phyloP scores from a whole-genome alignment of 2,797 vertebrate species.

The Neosilurus hyrtlii region DNA sequence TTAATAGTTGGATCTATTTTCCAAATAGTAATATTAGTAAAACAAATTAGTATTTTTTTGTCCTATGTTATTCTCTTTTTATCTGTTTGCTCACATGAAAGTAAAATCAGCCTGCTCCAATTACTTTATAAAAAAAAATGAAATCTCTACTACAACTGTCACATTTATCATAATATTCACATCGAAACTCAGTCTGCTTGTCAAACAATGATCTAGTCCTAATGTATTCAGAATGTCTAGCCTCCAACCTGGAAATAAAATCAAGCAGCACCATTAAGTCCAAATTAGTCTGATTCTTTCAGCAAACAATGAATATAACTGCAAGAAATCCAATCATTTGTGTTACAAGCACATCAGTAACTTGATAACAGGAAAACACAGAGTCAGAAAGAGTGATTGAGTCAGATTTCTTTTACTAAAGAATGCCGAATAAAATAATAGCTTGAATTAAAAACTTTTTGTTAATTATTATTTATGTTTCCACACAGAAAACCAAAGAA shows the following conservation, averaged over 20 bases:
- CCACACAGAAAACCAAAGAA: not conserved
- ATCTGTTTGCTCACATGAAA: not conserved
- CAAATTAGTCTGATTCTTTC: not conserved
- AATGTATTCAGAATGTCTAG: not conserved
- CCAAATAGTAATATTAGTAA: too few relatives aligned
- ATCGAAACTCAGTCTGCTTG: not conserved
- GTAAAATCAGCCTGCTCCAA: not conserved
- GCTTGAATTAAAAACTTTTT: not conserved
- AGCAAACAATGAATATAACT: not conserved
- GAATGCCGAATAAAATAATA: not conserved
- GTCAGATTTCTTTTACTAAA: not conserved
- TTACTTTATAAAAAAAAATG: not conserved
- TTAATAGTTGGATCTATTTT: not conserved
- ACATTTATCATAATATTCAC: not conserved
- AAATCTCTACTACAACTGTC: not conserved
- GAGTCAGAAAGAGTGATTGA: not conserved
- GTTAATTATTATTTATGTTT: not conserved
- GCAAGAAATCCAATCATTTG: not conserved
- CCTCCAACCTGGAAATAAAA: not conserved
- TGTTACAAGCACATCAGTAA: not conserved
- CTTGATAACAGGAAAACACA: constrained; percentile 8
- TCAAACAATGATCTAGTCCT: not conserved
- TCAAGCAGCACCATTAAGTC: not conserved
- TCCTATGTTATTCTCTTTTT: constrained; percentile 1
- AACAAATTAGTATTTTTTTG: not conserved